Evolutionary conservation across 2,113 vertebrate species (phyloP).

Genomic region (Gambusia affinis): DNA sequence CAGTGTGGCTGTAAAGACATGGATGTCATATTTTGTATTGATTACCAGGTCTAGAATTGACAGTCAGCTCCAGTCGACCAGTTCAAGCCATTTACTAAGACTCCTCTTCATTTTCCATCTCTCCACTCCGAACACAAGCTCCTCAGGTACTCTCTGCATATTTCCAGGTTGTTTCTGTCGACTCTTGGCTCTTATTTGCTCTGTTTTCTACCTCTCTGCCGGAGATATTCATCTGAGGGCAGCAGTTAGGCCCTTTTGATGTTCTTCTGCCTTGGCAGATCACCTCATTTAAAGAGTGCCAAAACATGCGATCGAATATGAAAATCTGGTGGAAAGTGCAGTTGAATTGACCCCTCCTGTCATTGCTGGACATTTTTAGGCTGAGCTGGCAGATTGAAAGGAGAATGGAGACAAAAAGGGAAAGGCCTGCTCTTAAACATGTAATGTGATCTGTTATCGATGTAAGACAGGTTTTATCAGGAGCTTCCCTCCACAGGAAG

Average conservation of each 20-base stretch:
- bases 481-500: slow-evolving; percentile 1
- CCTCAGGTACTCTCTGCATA: slow-evolving; percentile 47
- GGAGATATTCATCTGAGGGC: slow-evolving; percentile 37
- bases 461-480: slow-evolving; percentile 15
- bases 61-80: slow-evolving; percentile 38
- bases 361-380: slow-evolving; percentile 4
- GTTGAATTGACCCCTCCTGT: background rate
- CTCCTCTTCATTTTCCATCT: slow-evolving; percentile 41
- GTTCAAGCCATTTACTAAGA: slow-evolving; percentile 52
- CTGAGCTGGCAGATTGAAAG: background rate
- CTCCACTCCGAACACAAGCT: slow-evolving; percentile 37
- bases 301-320: slow-evolving; percentile 47
- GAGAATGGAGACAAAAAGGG: background rate
- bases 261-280: slow-evolving; percentile 24
- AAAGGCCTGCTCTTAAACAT: slow-evolving; percentile 10
- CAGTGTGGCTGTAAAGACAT: background rate
- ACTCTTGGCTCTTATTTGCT: slow-evolving; percentile 46
- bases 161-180: slow-evolving; percentile 39
- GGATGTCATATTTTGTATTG: slow-evolving; percentile 55
- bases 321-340: slow-evolving; percentile 40
- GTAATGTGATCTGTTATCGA: slow-evolving; percentile 51
- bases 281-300: slow-evolving; percentile 30
- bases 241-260: slow-evolving; percentile 42
- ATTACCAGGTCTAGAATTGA: slow-evolving; percentile 69
- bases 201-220: slow-evolving; percentile 13